Conservation (phyloP, 2,113 vertebrate genomes). For the Malaclemys terrapin region DNA sequence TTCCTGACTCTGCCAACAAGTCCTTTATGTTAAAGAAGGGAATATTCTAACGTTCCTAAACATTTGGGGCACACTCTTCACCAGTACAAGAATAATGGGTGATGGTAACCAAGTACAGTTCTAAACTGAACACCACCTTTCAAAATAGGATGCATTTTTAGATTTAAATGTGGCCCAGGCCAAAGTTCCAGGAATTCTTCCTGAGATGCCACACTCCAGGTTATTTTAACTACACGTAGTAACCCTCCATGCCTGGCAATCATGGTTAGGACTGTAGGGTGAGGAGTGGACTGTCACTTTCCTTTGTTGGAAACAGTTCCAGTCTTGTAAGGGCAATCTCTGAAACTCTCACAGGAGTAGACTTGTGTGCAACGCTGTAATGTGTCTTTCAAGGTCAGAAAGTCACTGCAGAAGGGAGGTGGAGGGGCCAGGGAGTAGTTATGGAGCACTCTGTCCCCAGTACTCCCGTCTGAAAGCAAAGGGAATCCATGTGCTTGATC, state of each 20-base stretch:
- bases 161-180: not conserved
- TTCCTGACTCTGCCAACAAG: not conserved
- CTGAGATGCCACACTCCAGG: not conserved
- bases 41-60: not conserved
- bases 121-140: not conserved
- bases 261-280: not conserved
- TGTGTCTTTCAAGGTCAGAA: not conserved
- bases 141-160: not conserved
- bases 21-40: not conserved
- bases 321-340: not conserved
- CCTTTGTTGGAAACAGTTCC: too few species aligned
- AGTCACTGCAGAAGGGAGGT: not conserved
- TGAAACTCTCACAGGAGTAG: not conserved
- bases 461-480: not conserved
- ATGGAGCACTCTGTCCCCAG: not conserved
- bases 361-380: not conserved
- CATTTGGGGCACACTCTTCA: rapidly evolving
- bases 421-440: not conserved
- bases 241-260: not conserved
- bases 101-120: not conserved
- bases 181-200: not conserved
- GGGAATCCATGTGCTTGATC: not conserved
- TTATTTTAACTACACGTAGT: not conserved
- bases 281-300: not conserved
- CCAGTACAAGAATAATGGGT: rapidly evolving